Evolutionary conservation across 2,797 vertebrate genomes (phyloP), one percentile per base, ranked within the genome.

Genomic region (Salmo trutta): DNA sequence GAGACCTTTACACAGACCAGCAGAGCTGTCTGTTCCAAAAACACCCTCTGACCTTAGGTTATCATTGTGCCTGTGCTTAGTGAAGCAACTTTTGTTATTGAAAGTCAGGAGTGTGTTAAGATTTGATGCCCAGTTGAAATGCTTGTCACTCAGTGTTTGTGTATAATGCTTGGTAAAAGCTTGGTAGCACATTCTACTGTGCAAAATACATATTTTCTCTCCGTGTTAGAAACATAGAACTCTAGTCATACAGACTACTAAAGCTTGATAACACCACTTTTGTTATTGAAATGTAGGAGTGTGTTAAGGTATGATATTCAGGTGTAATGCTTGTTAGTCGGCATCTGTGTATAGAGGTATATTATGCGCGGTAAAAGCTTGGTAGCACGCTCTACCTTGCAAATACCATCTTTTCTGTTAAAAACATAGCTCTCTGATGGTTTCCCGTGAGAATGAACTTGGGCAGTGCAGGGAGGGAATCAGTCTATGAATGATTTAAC

Each of bases 41-140:
- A 77, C 80, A 82, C 27, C 1, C 66, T 29, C 69, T 89, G 87
- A 92, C 88, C 87, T 21, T 47, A 54, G 71, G 21, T 31, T 17
- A 16, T 53, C 71, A 91, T 86, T 89, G 78, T 47, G 84, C 79
- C 21, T 85, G 85, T 85, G 86, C 81, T 56, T 88, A 90, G 86
- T 86, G 75, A 71, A 65, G 80, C 77, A 15, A n/a, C 65, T 79
- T 75, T 70, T 78, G 81, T 27, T 16, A 0, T 17, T 73, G 59
- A 80, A 78, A 74, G 75, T 4, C 5, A 54, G 74, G 59, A 12
- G 15, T 7, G 19, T n/a, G 54, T 56, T 56, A 67, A n/a, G 67
- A 73, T 79, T 74, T 77, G 15, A 70, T 82, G 84, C 80, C 79
- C 75, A 64, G 74, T 72, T 56, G 53, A 80, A 8, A 21, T 79